A percentile compares a stretch with the other conserved stretches of the same genome.
Conservation (phyloP, 2,797 vertebrate genomes). For the Acanthopagrus latus region DNA sequence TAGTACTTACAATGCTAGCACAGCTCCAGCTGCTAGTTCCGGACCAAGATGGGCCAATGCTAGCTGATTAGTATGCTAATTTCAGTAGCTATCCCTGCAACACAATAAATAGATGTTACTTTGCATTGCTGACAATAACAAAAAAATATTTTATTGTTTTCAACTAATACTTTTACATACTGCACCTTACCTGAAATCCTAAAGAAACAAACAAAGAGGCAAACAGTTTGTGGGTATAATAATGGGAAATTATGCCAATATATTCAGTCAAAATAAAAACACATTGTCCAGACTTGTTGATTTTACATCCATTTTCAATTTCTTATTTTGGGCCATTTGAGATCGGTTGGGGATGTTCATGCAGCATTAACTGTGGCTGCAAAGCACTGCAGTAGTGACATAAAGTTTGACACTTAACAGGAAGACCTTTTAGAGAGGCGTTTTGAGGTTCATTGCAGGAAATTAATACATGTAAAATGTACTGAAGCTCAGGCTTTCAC, state of each 20-base stretch:
- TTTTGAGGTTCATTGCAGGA: not conserved
- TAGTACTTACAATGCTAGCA: too few relatives aligned
- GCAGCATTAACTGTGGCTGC: not conserved
- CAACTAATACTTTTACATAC: too few relatives aligned
- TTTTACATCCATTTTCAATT: not conserved
- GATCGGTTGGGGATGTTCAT: not conserved
- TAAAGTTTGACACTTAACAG: not conserved
- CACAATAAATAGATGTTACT: too few relatives aligned
- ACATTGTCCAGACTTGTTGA: not conserved
- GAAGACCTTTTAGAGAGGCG: not conserved
- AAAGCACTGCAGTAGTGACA: not conserved
- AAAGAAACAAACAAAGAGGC: not conserved
- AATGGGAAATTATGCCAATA: not conserved
- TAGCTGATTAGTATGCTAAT: too few relatives aligned
- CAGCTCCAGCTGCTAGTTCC: too few relatives aligned
- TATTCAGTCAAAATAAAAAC: not conserved
- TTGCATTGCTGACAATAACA: too few relatives aligned
- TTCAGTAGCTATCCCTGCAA: too few relatives aligned
- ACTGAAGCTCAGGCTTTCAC: not conserved
- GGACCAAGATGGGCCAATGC: too few relatives aligned
- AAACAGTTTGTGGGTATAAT: not conserved
- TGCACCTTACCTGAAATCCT: not conserved
- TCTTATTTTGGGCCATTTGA: not conserved
- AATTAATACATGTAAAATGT: not conserved
- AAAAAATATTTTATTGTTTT: too few relatives aligned